These are phyloP conservation scores for Sminthurinus aureus DNA, from an alignment of 2,888 invertebrate genomes.

Conservation along the genomic window DNA sequence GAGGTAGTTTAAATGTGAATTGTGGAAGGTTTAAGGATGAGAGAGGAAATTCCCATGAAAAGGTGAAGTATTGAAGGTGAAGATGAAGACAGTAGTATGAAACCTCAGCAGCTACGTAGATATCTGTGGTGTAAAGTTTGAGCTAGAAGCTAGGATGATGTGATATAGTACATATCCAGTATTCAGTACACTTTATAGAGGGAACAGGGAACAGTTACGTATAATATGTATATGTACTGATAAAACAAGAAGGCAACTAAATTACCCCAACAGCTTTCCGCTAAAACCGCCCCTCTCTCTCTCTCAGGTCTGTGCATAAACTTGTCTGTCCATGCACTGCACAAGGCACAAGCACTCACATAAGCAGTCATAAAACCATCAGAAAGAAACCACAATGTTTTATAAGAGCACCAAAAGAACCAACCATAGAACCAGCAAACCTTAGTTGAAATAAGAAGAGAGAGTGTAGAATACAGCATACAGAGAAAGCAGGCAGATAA, in stretches of 20 bases:
- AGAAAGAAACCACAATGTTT: neutral
- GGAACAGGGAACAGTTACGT: too few relatives aligned
- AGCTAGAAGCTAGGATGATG: too few relatives aligned
- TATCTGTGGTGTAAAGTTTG: neutral
- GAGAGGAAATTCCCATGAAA: too few relatives aligned
- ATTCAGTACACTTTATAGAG: too few relatives aligned
- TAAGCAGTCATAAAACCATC: neutral
- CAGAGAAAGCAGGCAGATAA: too few relatives aligned
- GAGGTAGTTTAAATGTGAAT: neutral
- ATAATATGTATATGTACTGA: too few relatives aligned
- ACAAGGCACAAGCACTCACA: too few relatives aligned
- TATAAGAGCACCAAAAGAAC: too few relatives aligned
- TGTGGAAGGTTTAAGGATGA: neutral
- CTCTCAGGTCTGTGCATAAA: neutral
- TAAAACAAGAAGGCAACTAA: neutral
- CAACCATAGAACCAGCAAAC: too few relatives aligned
- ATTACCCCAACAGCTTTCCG: neutral
- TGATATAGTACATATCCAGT: too few relatives aligned
- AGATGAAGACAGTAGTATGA: neutral
- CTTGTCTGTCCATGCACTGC: neutral
- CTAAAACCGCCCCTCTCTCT: neutral
- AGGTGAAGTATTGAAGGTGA: neutral
- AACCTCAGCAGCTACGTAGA: neutral
- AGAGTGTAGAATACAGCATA: too few relatives aligned
- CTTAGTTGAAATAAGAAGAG: too few relatives aligned